Conservation (phyloP, 2,113 vertebrate genomes). For the Protomyctophum bolini region DNA sequence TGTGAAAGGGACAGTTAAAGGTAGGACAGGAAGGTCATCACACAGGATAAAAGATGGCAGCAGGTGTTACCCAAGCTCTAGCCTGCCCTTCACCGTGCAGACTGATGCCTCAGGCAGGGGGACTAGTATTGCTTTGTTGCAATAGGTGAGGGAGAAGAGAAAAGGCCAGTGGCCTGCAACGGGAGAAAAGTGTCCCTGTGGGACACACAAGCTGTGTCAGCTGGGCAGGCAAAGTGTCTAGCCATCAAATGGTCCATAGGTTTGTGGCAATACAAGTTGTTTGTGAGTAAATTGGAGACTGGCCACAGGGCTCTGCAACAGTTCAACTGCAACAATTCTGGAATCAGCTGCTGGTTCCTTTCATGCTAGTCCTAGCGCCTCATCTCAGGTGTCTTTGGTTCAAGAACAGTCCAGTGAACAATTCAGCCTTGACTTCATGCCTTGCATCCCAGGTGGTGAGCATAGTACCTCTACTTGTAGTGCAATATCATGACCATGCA, state of each 20-base stretch:
- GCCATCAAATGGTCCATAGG: conserved; percentile 54
- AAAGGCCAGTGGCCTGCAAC: conserved; percentile 43
- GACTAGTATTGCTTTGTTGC: conserved; percentile 22
- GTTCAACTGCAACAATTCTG: conserved; percentile 34
- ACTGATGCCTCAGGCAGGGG: conserved; percentile 42
- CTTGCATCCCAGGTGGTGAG: background rate
- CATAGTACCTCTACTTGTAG: background rate
- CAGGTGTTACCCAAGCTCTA: conserved; percentile 48
- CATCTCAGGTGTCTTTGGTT: background rate
- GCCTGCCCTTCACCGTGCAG: conserved; percentile 50
- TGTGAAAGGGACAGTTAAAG: conserved; percentile 37
- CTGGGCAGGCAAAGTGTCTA: conserved; percentile 31
- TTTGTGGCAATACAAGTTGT: conserved; percentile 29
- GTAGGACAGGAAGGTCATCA: conserved; percentile 51
- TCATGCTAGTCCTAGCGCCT: conserved; percentile 37
- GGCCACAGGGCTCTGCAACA: conserved; percentile 38
- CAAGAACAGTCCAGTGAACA: background rate
- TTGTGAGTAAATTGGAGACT: conserved; percentile 39
- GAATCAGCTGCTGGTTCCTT: conserved; percentile 52
- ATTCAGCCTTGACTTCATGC: conserved; percentile 9
- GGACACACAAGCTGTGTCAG: conserved; percentile 14
- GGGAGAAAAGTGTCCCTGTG: conserved; percentile 47
- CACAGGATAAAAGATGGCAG: conserved; percentile 45
- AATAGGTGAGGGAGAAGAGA: conserved; percentile 47
- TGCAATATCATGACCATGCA: conserved; percentile 3